These are phyloP conservation scores for Nannoperca obscura DNA, from an alignment of 2,797 vertebrate genomes.

Conservation along the genomic window DNA sequence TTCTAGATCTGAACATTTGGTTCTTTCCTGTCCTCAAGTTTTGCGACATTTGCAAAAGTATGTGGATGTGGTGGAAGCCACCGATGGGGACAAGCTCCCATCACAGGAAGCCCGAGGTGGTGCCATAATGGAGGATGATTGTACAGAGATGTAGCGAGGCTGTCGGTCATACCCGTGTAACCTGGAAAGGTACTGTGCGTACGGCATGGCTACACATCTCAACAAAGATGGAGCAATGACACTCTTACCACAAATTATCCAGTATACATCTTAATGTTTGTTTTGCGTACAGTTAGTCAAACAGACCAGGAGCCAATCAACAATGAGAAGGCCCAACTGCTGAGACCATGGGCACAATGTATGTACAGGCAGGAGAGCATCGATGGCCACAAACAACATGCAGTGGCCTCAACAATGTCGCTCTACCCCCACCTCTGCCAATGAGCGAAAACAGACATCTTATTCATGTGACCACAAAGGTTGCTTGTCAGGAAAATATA, in stretches of 20 bases:
- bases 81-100: no score
- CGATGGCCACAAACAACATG: neutral
- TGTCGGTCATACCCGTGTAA: neutral
- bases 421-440: neutral
- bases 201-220: neutral
- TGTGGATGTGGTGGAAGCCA: no score
- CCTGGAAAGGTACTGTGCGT: neutral
- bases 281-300: neutral
- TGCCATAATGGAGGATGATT: no score
- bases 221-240: neutral
- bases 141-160: neutral
- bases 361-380: neutral
- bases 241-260: neutral
- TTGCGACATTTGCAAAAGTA: neutral
- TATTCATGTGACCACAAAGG: neutral
- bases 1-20: neutral
- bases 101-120: neutral
- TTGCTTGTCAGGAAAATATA: neutral
- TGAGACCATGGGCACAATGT: neutral
- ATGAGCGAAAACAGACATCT: conserved; percentile 1
- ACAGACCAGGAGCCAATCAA: neutral
- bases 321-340: neutral
- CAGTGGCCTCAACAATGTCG: neutral
- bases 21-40: neutral
- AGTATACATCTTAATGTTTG: no score